Evolutionary conservation across 2,797 vertebrate genomes (phyloP), one percentile per base, ranked within the genome.

Genomic region (Spinus pinus): DNA sequence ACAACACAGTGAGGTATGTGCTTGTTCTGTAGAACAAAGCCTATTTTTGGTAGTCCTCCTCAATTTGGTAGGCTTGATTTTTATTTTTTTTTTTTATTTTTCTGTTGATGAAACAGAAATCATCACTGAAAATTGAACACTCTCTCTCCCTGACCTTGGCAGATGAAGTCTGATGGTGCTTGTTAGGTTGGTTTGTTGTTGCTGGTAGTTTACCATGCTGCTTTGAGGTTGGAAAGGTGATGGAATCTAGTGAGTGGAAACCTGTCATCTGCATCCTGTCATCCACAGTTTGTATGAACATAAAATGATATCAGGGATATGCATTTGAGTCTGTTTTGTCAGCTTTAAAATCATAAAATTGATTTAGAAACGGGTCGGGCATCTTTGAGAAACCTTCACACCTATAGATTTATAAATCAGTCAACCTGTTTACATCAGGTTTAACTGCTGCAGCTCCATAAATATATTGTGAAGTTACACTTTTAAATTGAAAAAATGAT

Each of bases 1-100:
- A 28, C 83, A 82, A 20, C 73, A 50, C n/a, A 10, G 81, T 90
- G 72, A 91, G 61, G 73, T 86, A 79, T 84, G 90, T 95, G 67
- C 64, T 87, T 73, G 53, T 82, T 67, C 60, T 77, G 46, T 71
- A 50, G 53, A 94, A 50, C 0, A 5, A 85, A 94, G 30, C 37
- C 60, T 53, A 0, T 22, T 90, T 80, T 88, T 4, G 4, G 14
- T 66, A 60, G 58, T 37, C 37, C 24, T 82, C 35, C 60, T 64
- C 10, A 79, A 37, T 60, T 35, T 67, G 57, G 21, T 74, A 30
- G n/a, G 20, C 2, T 46, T 60, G 20, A 4, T 18, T 25, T 25
- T 56, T 39, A 6, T 35, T 35, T 25, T 17, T 35, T 25, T 17
- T 35, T 9, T 19, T 31, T 12, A 0, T 42, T 64, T 75, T 53